phyloP scores from a whole-genome alignment of 2,888 invertebrate genomes.

The Cephus sareptanus region DNA sequence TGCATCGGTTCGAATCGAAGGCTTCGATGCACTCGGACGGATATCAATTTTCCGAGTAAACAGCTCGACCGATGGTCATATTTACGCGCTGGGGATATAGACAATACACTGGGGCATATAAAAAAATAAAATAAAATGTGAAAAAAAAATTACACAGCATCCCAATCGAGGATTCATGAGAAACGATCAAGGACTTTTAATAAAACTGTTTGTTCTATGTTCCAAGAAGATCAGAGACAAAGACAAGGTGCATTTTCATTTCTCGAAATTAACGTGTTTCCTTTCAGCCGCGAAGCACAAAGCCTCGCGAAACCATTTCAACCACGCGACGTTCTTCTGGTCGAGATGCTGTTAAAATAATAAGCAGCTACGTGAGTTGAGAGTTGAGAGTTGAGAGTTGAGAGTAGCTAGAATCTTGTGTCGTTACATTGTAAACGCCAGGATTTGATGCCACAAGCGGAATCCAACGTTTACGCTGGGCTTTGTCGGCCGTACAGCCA shows the following conservation, averaged over 20 bases:
- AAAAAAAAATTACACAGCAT: background rate
- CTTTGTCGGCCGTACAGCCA: background rate
- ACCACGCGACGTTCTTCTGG: background rate
- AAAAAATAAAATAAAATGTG: background rate
- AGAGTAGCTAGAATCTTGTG: background rate
- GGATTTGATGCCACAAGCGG: background rate
- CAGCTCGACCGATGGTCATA: slow-evolving; percentile 6
- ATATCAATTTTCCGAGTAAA: slow-evolving; percentile 39
- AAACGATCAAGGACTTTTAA: background rate
- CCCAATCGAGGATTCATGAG: background rate
- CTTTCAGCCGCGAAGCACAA: background rate
- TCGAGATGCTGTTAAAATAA: background rate
- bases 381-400: background rate
- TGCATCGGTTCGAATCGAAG: background rate
- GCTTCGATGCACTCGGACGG: slow-evolving; percentile 21
- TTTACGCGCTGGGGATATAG: background rate
- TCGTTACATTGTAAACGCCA: background rate
- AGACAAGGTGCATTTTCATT: background rate
- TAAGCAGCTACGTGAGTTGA: background rate
- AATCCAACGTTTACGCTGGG: background rate
- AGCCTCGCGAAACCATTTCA: background rate
- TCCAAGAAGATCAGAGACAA: background rate
- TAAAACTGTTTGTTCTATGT: background rate
- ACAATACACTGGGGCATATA: background rate
- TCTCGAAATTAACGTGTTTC: background rate